A percentile compares a stretch with the other conserved stretches of the same genome.
These are phyloP conservation scores for Drosophila phalerata DNA, from an alignment of 2,888 invertebrate species.

Conservation along the genomic window DNA sequence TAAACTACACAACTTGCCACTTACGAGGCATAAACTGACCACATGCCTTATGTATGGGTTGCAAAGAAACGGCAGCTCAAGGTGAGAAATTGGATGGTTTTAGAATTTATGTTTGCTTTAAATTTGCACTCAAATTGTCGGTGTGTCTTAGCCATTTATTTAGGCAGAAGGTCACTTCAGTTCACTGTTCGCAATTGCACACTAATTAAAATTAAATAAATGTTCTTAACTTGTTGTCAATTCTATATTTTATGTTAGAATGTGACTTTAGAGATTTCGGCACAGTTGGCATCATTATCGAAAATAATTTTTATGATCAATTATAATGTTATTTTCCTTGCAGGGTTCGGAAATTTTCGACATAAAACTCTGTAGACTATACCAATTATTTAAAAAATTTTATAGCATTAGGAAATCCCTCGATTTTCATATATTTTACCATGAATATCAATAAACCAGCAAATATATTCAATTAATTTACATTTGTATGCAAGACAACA, in stretches of 20 bases:
- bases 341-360: too few relatives aligned
- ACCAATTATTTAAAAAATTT: too few relatives aligned
- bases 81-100: slow-evolving; percentile 54
- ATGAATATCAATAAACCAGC: too few relatives aligned
- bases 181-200: slow-evolving; percentile 15
- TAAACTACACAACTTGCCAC: slow-evolving; percentile 32
- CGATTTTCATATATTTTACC: too few relatives aligned
- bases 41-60: slow-evolving; percentile 32
- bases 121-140: slow-evolving; percentile 1
- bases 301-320: not conserved
- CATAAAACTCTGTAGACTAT: too few relatives aligned
- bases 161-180: slow-evolving; percentile 39
- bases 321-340: too few relatives aligned
- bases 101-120: slow-evolving; percentile 31
- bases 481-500: too few relatives aligned
- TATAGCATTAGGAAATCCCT: too few relatives aligned
- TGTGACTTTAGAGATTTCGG: too few relatives aligned
- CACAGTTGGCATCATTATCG: not conserved
- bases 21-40: slow-evolving; percentile 31
- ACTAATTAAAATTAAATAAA: not conserved
- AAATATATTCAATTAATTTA: too few relatives aligned
- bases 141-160: slow-evolving; percentile 9
- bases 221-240: not conserved
- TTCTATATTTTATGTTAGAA: not conserved
- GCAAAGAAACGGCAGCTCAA: slow-evolving; percentile 65